Percentiles rank a stretch among this genome's conserved stretches.
Evolutionary conservation across 1,140 invertebrate species (phyloP).

Genomic region (Arctopsyche grandis): DNA sequence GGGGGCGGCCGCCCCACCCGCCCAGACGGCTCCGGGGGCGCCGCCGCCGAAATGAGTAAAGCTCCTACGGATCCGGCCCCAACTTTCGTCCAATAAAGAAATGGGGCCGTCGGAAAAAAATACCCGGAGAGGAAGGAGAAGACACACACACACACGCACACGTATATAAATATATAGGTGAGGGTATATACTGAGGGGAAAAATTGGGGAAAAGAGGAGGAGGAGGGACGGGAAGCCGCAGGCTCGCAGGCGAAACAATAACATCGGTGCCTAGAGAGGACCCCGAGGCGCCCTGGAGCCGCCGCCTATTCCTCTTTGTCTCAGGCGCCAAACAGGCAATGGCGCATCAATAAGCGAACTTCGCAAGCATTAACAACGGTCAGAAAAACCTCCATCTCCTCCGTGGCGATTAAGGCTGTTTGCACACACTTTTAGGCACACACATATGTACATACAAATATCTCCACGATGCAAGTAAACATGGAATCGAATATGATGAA

Average conservation of each 20-base stretch:
- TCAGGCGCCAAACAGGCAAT: neutral
- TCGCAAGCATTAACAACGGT: too few species aligned
- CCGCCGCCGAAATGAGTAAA: conserved; percentile 27
- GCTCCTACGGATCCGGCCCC: conserved; percentile 24
- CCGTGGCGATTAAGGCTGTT: too few species aligned
- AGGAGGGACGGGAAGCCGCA: neutral
- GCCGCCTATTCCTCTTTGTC: conserved; percentile 7
- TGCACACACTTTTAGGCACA: neutral
- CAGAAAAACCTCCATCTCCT: neutral
- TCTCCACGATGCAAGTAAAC: too few species aligned
- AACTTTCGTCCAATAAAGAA: conserved; percentile 33
- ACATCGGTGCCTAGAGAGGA: neutral
- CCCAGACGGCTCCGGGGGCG: conserved; percentile 33
- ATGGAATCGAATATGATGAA: too few species aligned
- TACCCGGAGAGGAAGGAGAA: neutral
- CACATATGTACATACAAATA: neutral
- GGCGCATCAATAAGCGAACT: neutral
- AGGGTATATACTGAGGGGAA: neutral
- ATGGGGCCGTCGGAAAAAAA: conserved; percentile 9
- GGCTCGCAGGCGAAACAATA: conserved; percentile 20
- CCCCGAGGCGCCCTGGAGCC: conserved; percentile 13
- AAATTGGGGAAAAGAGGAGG: neutral
- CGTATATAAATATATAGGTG: neutral
- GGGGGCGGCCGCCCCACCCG: conserved; percentile 3
- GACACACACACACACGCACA: neutral